Base-by-base conservation (phyloP, 2,888 invertebrate species). In the Caenorhabditis uteleia region DNA sequence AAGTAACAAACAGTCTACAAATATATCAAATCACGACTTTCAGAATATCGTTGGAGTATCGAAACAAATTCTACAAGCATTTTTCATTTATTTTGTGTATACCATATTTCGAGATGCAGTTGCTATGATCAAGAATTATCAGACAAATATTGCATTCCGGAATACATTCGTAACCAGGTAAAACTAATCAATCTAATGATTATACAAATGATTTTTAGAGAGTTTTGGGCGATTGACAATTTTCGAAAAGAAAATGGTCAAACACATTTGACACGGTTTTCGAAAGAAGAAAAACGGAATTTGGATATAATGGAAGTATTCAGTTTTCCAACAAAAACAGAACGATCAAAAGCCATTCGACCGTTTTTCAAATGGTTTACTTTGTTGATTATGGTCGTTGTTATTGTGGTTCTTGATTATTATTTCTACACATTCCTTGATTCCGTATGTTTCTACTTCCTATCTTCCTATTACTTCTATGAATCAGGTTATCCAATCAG, bases 141-240 rank as follows among this genome's bases (percentile, higher is more conserved):
- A 72, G 20, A 61, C 59, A 16, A 71, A 81, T 54, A 67, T 81
- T 25, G 74, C 78, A 6, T 81, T 78, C 49, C 68, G 73, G 21
- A 81, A 81, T 48, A 42, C 51, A 29, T 81, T 74, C 40, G 55
- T 77, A 4, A 77, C 77, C 10, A 49, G 43, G 66, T 79, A 0
- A 1, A 21, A n/a, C 14, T 3, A 20, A n/a, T 8, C 2, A 10
- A 18, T 31, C 12, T 20, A 39, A 16, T 23, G 14, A n/a, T 39
- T 10, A 10, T 10, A 44, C 27, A n/a, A 33, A 12, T 18, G 14
- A 5, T 40, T 46, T 69, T 39, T 50, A 74, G 73, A 20, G 53
- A 77, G 40, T 81, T 81, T 51, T 78, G 77, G 78, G 56, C 67
- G 50, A 81, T 82, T 21, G 81, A 81, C 50, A 33, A 58, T 4